Evolutionary conservation across 2,113 vertebrate genomes (phyloP).

Genomic region (Lepus europaeus): DNA sequence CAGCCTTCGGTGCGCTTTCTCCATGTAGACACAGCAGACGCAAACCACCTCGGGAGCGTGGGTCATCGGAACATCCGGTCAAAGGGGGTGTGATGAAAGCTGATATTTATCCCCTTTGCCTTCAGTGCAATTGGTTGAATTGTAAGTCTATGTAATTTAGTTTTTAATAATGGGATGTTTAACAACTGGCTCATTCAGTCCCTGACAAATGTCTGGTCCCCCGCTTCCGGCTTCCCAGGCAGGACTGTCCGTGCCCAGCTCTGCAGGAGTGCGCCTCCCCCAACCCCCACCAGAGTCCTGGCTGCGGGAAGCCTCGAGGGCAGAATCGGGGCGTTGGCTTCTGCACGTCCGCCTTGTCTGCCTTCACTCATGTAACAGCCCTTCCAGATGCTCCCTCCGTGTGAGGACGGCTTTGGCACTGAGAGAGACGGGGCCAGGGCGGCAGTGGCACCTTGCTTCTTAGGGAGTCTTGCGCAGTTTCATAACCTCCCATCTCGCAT

Average conservation of each 20-base stretch:
- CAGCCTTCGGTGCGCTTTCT: not conserved
- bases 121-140: slow-evolving; percentile 35
- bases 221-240: not conserved
- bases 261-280: not conserved
- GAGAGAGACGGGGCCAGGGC: not conserved
- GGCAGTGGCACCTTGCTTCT: not conserved
- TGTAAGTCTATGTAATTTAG: not conserved
- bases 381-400: not conserved
- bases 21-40: not conserved
- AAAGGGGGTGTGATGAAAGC: not conserved
- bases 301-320: not conserved
- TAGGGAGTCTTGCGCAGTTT: not conserved
- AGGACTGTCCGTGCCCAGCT: not conserved
- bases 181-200: slow-evolving; percentile 12
- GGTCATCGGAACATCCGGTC: not conserved
- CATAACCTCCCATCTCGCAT: not conserved
- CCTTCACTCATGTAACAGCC: too few relatives aligned
- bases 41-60: not conserved
- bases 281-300: not conserved
- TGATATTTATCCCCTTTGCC: slow-evolving; percentile 16
- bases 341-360: not conserved
- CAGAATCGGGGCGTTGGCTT: not conserved
- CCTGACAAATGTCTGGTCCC: not conserved
- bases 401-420: not conserved
- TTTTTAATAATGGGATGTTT: slow-evolving; percentile 47